Evolutionary conservation across 2,797 vertebrate genomes (phyloP).

Genomic region (Buphagus erythrorhynchus): DNA sequence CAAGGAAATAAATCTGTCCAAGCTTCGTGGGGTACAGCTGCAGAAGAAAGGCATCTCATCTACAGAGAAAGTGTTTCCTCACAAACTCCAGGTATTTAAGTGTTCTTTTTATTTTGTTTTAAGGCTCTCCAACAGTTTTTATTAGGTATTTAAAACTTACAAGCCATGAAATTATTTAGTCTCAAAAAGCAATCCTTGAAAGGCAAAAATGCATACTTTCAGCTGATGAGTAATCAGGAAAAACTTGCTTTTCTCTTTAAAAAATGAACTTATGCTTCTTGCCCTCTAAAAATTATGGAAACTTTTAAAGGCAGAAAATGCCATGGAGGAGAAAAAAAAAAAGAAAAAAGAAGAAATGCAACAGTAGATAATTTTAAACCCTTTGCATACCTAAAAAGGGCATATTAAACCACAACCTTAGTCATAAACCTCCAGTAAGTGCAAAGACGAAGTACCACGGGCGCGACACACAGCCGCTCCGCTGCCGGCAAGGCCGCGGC

Average conservation of each 20-base stretch:
- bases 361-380: slow-evolving; percentile 58
- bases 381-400: slow-evolving; percentile 66
- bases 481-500: slow-evolving; percentile 39
- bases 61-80: neutral
- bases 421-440: slow-evolving; percentile 74
- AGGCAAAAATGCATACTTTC: neutral
- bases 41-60: neutral
- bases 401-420: slow-evolving; percentile 77
- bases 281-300: neutral
- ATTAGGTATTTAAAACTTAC: neutral
- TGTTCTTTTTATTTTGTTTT: neutral
- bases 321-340: neutral
- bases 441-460: slow-evolving; percentile 50
- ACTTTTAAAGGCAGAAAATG: slow-evolving; percentile 42
- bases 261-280: neutral
- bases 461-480: slow-evolving; percentile 56
- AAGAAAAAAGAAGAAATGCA: neutral
- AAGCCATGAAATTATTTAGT: neutral
- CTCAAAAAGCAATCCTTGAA: neutral
- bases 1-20: neutral
- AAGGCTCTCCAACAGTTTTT: neutral
- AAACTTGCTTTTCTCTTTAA: neutral
- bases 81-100: neutral
- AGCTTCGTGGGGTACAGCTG: neutral
- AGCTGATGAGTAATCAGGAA: neutral